Percentiles rank a stretch among this genome's conserved stretches.
Evolutionary conservation across 2,888 invertebrate genomes (phyloP).

Genomic region (Drosophila demipolita): DNA sequence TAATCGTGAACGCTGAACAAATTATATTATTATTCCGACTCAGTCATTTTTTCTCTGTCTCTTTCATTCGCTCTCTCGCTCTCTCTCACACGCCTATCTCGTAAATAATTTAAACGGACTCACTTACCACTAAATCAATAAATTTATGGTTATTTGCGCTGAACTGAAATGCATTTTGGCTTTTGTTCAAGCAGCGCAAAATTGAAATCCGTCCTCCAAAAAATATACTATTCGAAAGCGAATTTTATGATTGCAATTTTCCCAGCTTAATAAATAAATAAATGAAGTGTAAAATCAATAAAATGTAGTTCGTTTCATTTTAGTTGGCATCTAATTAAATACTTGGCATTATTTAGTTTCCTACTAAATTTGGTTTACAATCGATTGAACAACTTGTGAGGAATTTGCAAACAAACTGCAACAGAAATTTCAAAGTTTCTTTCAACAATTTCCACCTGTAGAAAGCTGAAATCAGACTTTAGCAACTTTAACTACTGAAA

Average conservation of each 20-base stretch:
- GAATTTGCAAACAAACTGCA: background rate
- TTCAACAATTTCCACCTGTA: background rate
- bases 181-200: slow-evolving; percentile 41
- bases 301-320: slow-evolving; percentile 27
- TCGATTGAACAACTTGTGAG: slow-evolving; percentile 3
- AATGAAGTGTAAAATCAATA: slow-evolving; percentile 41
- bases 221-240: background rate
- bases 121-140: slow-evolving; percentile 55
- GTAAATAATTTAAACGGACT: slow-evolving; percentile 39
- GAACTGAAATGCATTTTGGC: slow-evolving; percentile 29
- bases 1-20: slow-evolving; percentile 50
- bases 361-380: slow-evolving; percentile 14
- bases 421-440: slow-evolving; percentile 1
- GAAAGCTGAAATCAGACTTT: background rate
- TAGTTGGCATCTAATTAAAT: slow-evolving; percentile 5
- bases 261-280: slow-evolving; percentile 16
- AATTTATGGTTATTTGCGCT: slow-evolving; percentile 50
- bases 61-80: background rate
- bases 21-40: slow-evolving; percentile 7
- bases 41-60: background rate
- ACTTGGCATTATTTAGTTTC: slow-evolving; percentile 1
- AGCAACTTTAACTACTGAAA: background rate
- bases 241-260: background rate
- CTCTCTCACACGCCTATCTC: background rate
- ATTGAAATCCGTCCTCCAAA: slow-evolving; percentile 31